These are phyloP conservation scores for Ophonus ardosiacus DNA, from an alignment of 2,888 invertebrate species.

Conservation along the genomic window DNA sequence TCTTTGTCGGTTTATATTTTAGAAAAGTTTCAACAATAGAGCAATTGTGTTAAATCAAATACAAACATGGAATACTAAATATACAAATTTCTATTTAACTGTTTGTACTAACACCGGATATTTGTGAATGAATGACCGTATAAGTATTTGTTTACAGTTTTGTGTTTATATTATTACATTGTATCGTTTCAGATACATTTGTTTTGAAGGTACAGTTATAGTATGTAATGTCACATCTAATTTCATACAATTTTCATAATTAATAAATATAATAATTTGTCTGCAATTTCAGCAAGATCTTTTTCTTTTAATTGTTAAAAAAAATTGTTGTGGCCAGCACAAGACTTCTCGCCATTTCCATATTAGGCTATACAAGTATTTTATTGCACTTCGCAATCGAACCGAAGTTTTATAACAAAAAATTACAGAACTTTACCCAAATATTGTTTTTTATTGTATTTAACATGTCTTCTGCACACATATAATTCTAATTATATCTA, in stretches of 20 bases:
- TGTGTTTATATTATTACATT: background rate
- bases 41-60: background rate
- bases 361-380: no score
- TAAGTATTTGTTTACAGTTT: background rate
- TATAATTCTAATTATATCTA: no score
- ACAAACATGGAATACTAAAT: background rate
- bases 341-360: no score
- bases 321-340: no score
- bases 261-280: no score
- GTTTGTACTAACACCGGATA: background rate
- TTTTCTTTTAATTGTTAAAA: no score
- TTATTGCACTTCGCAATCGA: no score
- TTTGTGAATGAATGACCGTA: background rate
- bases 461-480: no score
- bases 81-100: background rate
- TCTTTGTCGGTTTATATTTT: background rate
- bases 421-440: no score
- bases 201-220: background rate
- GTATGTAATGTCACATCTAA: background rate
- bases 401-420: no score
- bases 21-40: background rate
- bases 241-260: background rate
- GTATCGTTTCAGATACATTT: background rate
- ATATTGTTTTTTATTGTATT: no score
- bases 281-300: no score